These are phyloP conservation scores for Brachirus orientalis DNA, from an alignment of 2,113 vertebrate genomes.

Conservation along the genomic window DNA sequence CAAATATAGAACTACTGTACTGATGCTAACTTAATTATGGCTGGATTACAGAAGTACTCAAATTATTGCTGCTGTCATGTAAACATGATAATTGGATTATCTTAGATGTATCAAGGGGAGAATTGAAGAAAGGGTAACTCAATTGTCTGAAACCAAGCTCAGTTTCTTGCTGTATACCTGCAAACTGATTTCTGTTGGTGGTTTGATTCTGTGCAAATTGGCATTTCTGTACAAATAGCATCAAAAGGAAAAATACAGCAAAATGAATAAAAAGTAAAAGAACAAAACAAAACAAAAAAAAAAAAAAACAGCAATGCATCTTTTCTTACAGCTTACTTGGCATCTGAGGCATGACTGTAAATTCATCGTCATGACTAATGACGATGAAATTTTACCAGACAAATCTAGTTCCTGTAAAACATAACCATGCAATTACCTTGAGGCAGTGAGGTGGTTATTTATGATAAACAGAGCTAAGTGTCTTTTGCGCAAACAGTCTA, in stretches of 20 bases:
- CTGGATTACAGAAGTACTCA: slow-evolving; percentile 12
- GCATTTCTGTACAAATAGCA: not conserved
- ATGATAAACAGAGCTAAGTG: slow-evolving; percentile 32
- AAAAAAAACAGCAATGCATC: slow-evolving; percentile 9
- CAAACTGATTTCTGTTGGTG: not conserved
- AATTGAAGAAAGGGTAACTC: slow-evolving; percentile 22
- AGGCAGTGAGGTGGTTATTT: slow-evolving; percentile 33
- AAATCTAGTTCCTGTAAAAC: slow-evolving; percentile 36
- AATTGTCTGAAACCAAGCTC: slow-evolving; percentile 35
- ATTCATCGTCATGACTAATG: slow-evolving; percentile 53
- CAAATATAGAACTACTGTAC: not conserved
- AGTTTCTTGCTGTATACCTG: slow-evolving; percentile 18
- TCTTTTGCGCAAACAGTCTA: slow-evolving; percentile 34
- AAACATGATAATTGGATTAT: slow-evolving; percentile 30
- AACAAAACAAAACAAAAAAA: slow-evolving; percentile 11
- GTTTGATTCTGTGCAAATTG: slow-evolving; percentile 9
- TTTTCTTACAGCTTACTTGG: slow-evolving; percentile 41
- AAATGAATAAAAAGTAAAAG: not conserved
- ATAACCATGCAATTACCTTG: slow-evolving; percentile 28
- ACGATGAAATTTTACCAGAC: too few relatives aligned
- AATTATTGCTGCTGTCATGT: slow-evolving; percentile 25
- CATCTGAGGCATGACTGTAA: slow-evolving; percentile 21
- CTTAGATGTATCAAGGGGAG: slow-evolving; percentile 22
- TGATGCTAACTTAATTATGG: slow-evolving; percentile 18
- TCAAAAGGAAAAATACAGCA: not conserved